phyloP scores from a whole-genome alignment of 2,797 vertebrate species.

The Vespertilio murinus region DNA sequence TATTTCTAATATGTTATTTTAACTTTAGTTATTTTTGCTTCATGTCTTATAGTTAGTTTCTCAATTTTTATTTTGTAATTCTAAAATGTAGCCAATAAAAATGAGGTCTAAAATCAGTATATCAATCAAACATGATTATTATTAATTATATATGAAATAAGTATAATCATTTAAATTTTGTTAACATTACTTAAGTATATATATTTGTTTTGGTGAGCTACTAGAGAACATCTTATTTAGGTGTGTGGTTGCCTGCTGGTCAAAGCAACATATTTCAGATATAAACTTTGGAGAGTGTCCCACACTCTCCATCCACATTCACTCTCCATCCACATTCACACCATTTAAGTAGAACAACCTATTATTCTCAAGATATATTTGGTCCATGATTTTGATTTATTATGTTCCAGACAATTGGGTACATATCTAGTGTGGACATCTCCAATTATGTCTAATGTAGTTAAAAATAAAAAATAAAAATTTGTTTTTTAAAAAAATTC shows the following conservation, averaged over 20 bases:
- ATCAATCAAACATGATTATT: background rate
- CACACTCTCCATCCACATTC: too few relatives aligned
- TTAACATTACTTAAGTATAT: background rate
- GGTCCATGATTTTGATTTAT: background rate
- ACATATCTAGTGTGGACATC: background rate
- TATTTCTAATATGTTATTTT: background rate
- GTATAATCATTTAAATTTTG: background rate
- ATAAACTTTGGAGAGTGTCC: background rate
- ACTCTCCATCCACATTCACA: rapidly evolving
- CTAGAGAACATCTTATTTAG: background rate
- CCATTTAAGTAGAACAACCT: background rate
- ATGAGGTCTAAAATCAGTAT: background rate
- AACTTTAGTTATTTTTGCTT: background rate
- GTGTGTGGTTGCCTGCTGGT: background rate
- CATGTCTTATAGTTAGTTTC: background rate
- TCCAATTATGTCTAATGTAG: background rate
- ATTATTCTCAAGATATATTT: background rate
- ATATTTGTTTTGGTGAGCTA: background rate
- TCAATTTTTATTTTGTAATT: background rate
- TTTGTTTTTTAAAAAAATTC: too few relatives aligned
- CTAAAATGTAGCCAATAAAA: background rate
- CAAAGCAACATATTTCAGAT: background rate
- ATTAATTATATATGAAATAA: background rate
- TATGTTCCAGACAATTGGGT: background rate
- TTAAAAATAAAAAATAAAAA: background rate